A percentile compares a stretch with the other conserved stretches of the same genome.
Conservation (phyloP, 2,797 vertebrate species). For the Labroides dimidiatus region DNA sequence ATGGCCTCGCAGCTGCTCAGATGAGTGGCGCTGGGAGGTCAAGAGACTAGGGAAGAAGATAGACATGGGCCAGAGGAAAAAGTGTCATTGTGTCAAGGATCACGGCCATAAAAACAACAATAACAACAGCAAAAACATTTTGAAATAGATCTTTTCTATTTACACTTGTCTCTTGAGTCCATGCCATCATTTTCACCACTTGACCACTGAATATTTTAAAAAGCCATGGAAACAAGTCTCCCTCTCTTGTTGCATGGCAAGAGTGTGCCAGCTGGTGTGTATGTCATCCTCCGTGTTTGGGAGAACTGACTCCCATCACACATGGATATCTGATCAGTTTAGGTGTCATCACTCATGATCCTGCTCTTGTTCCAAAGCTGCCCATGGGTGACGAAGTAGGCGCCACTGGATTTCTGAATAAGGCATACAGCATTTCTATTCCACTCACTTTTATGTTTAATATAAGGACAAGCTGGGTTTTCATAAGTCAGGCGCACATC, state of each 20-base stretch:
- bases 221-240: slow-evolving; percentile 51
- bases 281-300: slow-evolving; percentile 49
- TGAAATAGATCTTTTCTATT: slow-evolving; percentile 24
- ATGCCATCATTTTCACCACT: slow-evolving; percentile 39
- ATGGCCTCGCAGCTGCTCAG: slow-evolving; percentile 51
- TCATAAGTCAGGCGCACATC: background rate
- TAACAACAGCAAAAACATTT: background rate
- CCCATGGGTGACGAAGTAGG: slow-evolving; percentile 8
- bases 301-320: slow-evolving; percentile 58
- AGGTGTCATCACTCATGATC: slow-evolving; percentile 35
- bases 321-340: slow-evolving; percentile 47
- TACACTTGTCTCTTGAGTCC: slow-evolving; percentile 4
- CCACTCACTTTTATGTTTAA: background rate
- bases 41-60: slow-evolving; percentile 1
- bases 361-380: slow-evolving; percentile 16
- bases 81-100: no score
- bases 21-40: slow-evolving; percentile 32
- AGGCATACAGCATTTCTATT: background rate
- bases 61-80: background rate
- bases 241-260: slow-evolving; percentile 53
- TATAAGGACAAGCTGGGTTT: background rate
- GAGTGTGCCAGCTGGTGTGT: slow-evolving; percentile 60
- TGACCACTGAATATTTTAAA: slow-evolving; percentile 70
- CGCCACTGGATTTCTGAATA: slow-evolving; percentile 4
- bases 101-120: no score